Evolutionary conservation across 2,797 vertebrate genomes (phyloP), one percentile per base, ranked within the genome.

Genomic region (Molossus alvarezi): DNA sequence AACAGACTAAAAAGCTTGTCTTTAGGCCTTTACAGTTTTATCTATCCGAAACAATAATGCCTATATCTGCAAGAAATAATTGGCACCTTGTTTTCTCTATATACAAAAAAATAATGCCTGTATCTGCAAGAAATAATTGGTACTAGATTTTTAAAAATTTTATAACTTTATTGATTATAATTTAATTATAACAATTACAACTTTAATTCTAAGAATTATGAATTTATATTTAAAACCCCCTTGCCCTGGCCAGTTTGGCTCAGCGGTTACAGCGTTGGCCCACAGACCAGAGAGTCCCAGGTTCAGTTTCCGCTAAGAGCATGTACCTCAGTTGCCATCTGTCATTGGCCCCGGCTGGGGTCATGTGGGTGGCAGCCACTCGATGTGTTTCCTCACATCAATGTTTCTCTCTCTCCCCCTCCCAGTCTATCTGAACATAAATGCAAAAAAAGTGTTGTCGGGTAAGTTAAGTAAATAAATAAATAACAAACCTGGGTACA

Each of bases 1-100:
- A 79, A 25, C 21, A 51, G 33, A 62, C 69, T 76, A 77, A 92
- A 45, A 95, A 64, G 41, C 12, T 12, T 83, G 17, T n/a, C 37
- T 51, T 94, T 17, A 81, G 62, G 69, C n/a, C 11, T 91, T 94
- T 72, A 94, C 3, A 82, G 3, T 65, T 91, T 65, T 84, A 55
- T 57, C 17, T 17, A 93, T 57, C 77, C 9, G 37, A 90, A 62
- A 73, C 76, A 51, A 79, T 11, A 41, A 71, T 12, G 15, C 71
- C 25, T 51, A 29, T 75, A 37, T 65, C 45, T 76, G 33, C 83
- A 60, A 89, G 37, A 85, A 88, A 69, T 25, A 67, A 75, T 0
- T 29, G 6, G 27, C 10, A 60, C 9, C 25, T 14, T 80, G 15
- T 45, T 75, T 76, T 33, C n/a, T n/a, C 65, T 69, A 77, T 10